Percentiles rank a stretch among this genome's conserved stretches.
phyloP scores from a whole-genome alignment of 2,797 vertebrate species.

The Cottoperca gobio region DNA sequence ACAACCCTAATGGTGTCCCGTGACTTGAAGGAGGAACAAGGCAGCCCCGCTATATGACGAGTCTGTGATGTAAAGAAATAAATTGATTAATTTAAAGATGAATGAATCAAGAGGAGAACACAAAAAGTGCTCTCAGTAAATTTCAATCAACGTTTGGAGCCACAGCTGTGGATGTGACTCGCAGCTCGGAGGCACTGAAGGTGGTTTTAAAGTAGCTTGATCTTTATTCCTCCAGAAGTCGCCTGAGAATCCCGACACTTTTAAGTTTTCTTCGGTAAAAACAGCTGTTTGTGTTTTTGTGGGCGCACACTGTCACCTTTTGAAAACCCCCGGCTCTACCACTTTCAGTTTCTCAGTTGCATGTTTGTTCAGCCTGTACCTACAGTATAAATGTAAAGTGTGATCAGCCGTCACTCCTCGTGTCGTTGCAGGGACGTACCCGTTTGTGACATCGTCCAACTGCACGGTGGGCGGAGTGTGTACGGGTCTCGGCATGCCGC shows the following conservation, averaged over 20 bases:
- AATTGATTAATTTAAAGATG: too few species aligned
- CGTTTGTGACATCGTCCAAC: conserved; percentile 98
- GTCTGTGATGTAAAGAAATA: too few species aligned
- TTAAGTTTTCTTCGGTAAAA: too few species aligned
- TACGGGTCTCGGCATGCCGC: conserved; percentile 96
- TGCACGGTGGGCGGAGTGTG: conserved; percentile 98
- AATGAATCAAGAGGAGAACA: background rate
- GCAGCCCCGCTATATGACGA: too few species aligned
- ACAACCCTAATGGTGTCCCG: too few species aligned
- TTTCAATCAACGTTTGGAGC: background rate
- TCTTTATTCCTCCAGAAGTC: background rate
- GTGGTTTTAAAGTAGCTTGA: background rate
- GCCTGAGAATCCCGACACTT: background rate
- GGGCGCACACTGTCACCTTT: background rate
- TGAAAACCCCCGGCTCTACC: background rate
- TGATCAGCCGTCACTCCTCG: background rate
- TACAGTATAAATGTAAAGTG: background rate
- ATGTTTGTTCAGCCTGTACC: background rate
- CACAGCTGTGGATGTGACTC: background rate
- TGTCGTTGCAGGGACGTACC: conserved; percentile 91
- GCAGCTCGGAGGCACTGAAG: background rate
- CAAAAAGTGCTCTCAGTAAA: background rate
- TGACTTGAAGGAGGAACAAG: background rate
- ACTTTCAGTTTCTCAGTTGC: background rate
- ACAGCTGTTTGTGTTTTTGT: too few species aligned